Conservation (phyloP, 2,797 vertebrate genomes). For the Pachyuromys duprasi region DNA sequence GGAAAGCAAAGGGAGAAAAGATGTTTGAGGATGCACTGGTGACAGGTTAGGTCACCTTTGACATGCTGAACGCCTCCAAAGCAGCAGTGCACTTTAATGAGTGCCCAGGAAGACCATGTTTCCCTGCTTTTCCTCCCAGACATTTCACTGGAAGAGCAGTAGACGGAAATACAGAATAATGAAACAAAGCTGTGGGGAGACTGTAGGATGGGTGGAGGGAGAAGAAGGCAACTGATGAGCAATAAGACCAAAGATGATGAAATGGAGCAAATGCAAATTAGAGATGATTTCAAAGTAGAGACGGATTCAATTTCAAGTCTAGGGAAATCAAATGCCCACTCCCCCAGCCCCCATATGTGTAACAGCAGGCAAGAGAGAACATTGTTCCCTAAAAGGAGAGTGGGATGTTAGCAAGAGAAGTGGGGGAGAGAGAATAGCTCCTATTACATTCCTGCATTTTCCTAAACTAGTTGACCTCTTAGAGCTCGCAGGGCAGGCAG, state of each 20-base stretch:
- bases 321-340: conserved; percentile 71
- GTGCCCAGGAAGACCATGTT: conserved; percentile 52
- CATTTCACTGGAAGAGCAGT: conserved; percentile 64
- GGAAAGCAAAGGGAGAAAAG: background rate
- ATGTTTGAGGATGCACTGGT: background rate
- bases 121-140: conserved; percentile 67
- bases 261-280: background rate
- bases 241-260: conserved; percentile 70
- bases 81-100: conserved; percentile 55
- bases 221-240: conserved; percentile 57
- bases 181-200: conserved; percentile 19
- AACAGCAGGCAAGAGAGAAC: conserved; percentile 58
- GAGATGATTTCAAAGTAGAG: conserved; percentile 76
- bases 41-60: background rate
- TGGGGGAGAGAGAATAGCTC: background rate
- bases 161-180: background rate
- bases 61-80: background rate
- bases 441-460: background rate
- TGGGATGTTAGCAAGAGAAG: background rate
- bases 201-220: background rate
- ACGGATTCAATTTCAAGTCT: conserved; percentile 75
- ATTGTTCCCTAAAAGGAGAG: conserved; percentile 52
- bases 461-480: background rate
- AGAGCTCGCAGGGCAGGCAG: background rate
- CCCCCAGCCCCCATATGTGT: background rate